Percentiles rank a stretch among this genome's conserved stretches.
Evolutionary conservation across 2,113 vertebrate genomes (phyloP).

Genomic region (Forbesichthys papilliferus): DNA sequence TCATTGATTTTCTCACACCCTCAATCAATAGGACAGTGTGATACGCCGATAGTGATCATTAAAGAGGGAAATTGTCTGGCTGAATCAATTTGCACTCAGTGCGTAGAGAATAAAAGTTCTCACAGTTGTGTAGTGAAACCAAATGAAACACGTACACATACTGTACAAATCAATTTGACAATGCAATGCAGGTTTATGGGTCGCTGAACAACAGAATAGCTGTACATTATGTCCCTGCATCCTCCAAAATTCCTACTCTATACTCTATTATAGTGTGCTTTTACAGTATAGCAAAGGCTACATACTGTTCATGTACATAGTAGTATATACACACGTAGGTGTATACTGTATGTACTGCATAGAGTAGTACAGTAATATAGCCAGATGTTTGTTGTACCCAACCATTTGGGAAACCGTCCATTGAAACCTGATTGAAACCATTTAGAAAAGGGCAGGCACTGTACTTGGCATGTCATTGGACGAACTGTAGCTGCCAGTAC

Average conservation of each 20-base stretch:
- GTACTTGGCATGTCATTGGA: no score
- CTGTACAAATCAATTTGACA: background rate
- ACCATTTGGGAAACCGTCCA: no score
- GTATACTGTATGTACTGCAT: no score
- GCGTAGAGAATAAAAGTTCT: background rate
- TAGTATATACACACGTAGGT: no score
- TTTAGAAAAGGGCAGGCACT: no score
- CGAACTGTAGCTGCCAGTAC: no score
- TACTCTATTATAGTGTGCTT: constrained; percentile 36
- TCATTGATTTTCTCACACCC: background rate
- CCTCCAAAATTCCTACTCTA: constrained; percentile 25
- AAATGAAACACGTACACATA: no score
- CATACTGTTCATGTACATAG: no score
- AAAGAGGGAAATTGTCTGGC: background rate
- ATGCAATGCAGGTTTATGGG: background rate
- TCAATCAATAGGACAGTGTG: background rate
- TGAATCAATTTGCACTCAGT: constrained; percentile 21
- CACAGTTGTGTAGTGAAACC: background rate
- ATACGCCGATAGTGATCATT: background rate
- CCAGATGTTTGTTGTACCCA: no score
- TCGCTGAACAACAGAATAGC: background rate
- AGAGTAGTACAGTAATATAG: no score
- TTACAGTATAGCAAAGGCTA: constrained; percentile 5
- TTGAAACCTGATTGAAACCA: no score
- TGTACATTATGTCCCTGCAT: constrained; percentile 16